phyloP scores from a whole-genome alignment of 2,113 vertebrate species.

The Gallinago undulata region DNA sequence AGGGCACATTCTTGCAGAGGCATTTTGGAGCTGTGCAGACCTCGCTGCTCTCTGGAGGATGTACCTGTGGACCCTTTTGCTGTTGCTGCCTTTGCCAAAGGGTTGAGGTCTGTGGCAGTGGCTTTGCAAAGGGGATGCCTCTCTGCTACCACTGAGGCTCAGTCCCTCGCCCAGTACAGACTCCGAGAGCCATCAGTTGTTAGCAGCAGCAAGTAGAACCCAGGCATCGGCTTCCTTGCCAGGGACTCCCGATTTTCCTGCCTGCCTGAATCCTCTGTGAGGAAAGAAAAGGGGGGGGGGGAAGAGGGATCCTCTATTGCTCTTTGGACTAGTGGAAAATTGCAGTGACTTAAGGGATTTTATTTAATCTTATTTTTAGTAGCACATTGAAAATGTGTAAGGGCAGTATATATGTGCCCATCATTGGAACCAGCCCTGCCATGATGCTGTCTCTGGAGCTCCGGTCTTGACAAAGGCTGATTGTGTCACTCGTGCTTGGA shows the following conservation, averaged over 20 bases:
- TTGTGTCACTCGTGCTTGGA: neutral
- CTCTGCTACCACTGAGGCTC: neutral
- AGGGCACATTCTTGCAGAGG: rapidly evolving
- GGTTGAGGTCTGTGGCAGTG: neutral
- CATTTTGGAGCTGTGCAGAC: neutral
- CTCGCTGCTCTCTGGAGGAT: neutral
- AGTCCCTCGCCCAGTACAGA: rapidly evolving
- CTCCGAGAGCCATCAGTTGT: neutral
- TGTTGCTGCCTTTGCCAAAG: neutral
- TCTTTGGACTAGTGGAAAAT: neutral
- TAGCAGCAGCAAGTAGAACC: neutral
- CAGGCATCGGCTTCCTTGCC: rapidly evolving
- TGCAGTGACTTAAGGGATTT: neutral
- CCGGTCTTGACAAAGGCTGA: neutral
- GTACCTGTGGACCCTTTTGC: neutral
- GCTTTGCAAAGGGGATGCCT: neutral
- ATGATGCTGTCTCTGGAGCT: neutral
- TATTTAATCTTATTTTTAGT: neutral
- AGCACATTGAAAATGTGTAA: neutral
- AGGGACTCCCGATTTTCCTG: neutral
- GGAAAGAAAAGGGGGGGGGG: neutral
- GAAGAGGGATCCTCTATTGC: neutral
- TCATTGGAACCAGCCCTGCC: neutral
- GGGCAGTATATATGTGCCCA: rapidly evolving
- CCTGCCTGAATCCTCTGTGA: neutral